Base-by-base conservation (phyloP, 2,888 invertebrate genomes). In the Odiellus spinosus region DNA sequence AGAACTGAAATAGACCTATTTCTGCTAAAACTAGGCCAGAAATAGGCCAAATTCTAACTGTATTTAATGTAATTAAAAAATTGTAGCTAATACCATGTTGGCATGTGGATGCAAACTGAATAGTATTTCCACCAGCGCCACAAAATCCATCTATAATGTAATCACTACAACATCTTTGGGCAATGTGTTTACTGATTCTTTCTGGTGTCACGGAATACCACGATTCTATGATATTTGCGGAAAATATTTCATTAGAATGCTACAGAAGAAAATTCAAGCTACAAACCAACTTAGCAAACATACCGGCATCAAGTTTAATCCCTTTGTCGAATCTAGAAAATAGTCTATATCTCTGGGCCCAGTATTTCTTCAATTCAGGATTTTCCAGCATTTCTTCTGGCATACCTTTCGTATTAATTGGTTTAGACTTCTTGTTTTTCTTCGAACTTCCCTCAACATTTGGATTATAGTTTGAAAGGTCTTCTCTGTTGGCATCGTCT, bases 171-270 rank as follows among this genome's bases (percentile, higher is more conserved):
- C 85, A 83, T 45, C 91, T 76, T 56, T 78, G 73, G 0, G 98
- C 96, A 55, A 90, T 80, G 64, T 95, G 86, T 43, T 74, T 71
- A 8, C 95, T 96, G 19, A 98, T 81, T 61, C 77, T 76, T 71
- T 99, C 96, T 0, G 96, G 98, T 0, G 98, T 98, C 8, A 96
- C 96, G 1, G 95, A 96, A 71, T 87, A 98, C 96, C 96, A 98
- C 57, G 91, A 88, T 70, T 98, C 96, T 81, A 63, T 2, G 45
- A 35, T 46, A 3, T 3, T 11, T 46, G 14, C 20, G 8, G 10
- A 42, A 12, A 42, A n/a, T 14, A n/a, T 14, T 15, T 15, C 42
- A 15, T 10, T 32, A 44, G 41, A 6, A 18, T 12, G 17, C 17
- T 36, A 5, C 8, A 36, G 38, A 10, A 14, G 4, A 36, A 15